phyloP scores from a whole-genome alignment of 2,113 vertebrate genomes.

The Climacteris rufus region DNA sequence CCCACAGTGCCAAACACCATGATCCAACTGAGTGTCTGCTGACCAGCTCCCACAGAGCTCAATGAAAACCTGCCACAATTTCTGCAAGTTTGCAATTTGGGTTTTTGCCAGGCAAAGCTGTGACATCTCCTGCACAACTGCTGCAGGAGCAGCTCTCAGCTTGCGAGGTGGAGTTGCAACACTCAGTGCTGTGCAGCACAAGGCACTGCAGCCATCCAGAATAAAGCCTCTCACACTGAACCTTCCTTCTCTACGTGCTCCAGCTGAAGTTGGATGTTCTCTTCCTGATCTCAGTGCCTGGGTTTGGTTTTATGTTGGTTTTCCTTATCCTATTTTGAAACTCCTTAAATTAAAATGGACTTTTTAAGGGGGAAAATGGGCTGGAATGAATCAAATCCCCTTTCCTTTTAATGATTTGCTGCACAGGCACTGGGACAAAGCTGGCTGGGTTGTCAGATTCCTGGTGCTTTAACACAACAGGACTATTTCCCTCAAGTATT shows the following conservation, averaged over 20 bases:
- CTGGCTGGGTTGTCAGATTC: not conserved
- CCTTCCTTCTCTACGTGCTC: not conserved
- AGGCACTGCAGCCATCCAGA: not conserved
- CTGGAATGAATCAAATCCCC: not conserved
- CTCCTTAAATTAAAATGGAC: not conserved
- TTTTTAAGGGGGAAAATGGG: not conserved
- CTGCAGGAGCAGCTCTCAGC: not conserved
- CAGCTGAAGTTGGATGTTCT: not conserved
- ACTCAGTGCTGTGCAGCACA: not conserved
- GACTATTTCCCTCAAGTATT: not conserved
- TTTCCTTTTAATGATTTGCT: not conserved
- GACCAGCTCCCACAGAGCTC: not conserved
- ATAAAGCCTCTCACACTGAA: not conserved
- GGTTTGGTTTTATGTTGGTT: not conserved
- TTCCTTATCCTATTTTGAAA: not conserved
- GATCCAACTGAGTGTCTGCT: accelerated
- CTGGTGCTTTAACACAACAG: not conserved
- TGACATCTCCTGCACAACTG: not conserved
- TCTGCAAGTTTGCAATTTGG: not conserved
- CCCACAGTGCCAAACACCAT: not conserved
- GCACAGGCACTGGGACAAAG: not conserved
- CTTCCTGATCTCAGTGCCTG: not conserved
- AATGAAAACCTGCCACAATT: not conserved
- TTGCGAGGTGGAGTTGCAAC: not conserved
- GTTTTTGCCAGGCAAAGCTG: not conserved